Evolutionary conservation across 2,888 invertebrate genomes (phyloP), one percentile per base, ranked within the genome.

Genomic region (Apantesis nais): DNA sequence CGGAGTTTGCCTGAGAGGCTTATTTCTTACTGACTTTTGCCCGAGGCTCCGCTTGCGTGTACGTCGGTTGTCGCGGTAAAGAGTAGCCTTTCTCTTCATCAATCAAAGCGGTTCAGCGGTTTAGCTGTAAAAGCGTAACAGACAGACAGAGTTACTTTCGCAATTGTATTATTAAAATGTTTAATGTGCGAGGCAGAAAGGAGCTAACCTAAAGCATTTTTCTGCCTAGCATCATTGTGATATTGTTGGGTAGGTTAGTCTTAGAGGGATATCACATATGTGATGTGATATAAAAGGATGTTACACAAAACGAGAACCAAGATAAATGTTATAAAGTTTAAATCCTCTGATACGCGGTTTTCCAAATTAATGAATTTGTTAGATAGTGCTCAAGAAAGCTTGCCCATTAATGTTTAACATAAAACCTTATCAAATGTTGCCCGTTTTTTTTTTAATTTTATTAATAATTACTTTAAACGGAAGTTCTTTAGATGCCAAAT

Each of bases 401-500:
- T 48, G 48, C 22, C 9, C 8, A 48, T 22, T 48, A 48, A 48
- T 48, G 48, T 48, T 48, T 22, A 22, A 48, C 48, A 52, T 11
- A 52, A 52, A 22, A n/a, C n/a, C 8, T 52, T 52, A 52, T 52
- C 8, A 52, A 52, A 52, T 48, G 48, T 48, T 22, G 48, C 1
- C 9, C 22, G 48, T 48, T 48, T 48, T 55, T 29, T 29, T 48
- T n/a, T n/a, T n/a, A n/a, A n/a, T n/a, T n/a, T n/a, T n/a, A n/a
- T n/a, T n/a, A n/a, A n/a, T n/a, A n/a, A n/a, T 39, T 52, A n/a
- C 48, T 52, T n/a, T 4, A 29, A 65, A 11, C 29, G 48, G 64
- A 65, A 48, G 64, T 65, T 52, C 34, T 34, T 65, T 1, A 31
- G 22, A 65, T 52, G 48, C 48, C 48, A 48, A 64, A 44, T 44